Evolutionary conservation across 2,797 vertebrate species (phyloP), one percentile per base, ranked within the genome.

Genomic region (Anas acuta): DNA sequence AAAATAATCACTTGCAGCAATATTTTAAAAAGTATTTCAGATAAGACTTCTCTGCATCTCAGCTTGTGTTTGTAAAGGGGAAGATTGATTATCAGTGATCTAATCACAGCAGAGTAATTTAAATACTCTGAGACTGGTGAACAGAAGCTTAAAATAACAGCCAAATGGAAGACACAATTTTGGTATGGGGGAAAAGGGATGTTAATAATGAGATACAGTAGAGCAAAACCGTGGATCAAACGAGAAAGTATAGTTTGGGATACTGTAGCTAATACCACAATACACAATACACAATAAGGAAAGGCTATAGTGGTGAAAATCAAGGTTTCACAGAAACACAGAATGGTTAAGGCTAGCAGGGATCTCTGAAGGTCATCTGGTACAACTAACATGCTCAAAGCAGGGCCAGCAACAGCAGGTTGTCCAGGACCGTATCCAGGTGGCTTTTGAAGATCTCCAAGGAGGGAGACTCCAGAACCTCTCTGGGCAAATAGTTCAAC

Each of bases 281-380:
- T 66, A 70, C 33, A 37, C 37, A 37, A 37, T 37, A 37, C 90
- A 86, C 70, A 91, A 60, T 41, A 28, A 86, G 37, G 83, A 87
- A 96, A 93, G 95, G 95, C 89, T 95, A 95, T 79, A 54, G 56
- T 57, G 93, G 89, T 95, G 66, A 96, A 47, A 92, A 94, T 86
- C 74, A 89, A 86, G 60, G 72, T 88, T 65, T 65, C 28, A 65
- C 19, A 65, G 39, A 32, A 41, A 32, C 39, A 65, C 39, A 65
- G 28, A 65, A 65, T 16, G 39, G 39, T 15, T 43, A 30, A 32
- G 12, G 14, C 13, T 43, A 13, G 39, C 30, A 65, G 21, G 28
- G 39, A 65, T 21, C 39, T 65, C 39, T 32, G 20, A 21, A 32
- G 28, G 30, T 65, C 39, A 32, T 43, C 18, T 65, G 62, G 39